Conservation (phyloP, 2,797 vertebrate genomes). For the Aulostomus chinensis region DNA sequence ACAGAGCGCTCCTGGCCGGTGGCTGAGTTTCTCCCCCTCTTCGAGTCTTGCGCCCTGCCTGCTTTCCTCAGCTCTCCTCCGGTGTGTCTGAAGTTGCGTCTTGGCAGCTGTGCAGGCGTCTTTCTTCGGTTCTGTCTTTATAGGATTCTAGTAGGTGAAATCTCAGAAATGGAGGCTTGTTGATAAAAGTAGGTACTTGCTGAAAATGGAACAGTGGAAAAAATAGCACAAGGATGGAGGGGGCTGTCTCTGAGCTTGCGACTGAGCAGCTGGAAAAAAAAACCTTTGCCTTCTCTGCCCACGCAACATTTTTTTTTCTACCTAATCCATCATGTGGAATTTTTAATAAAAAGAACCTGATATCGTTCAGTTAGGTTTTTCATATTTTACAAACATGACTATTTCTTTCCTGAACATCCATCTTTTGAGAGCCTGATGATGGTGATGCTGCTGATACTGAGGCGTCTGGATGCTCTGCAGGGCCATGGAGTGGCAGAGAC, state of each 20-base stretch:
- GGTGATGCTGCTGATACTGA: too few relatives aligned
- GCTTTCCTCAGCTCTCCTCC: too few relatives aligned
- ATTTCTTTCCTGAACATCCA: too few relatives aligned
- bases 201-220: slow-evolving; percentile 8
- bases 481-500: too few relatives aligned
- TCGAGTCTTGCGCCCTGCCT: too few relatives aligned
- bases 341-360: background rate
- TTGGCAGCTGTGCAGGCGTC: background rate
- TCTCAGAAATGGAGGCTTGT: background rate
- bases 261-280: background rate
- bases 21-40: too few relatives aligned
- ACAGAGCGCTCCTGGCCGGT: too few relatives aligned
- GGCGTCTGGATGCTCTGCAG: too few relatives aligned
- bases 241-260: background rate
- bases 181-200: slow-evolving; percentile 13
- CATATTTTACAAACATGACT: too few relatives aligned
- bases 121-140: background rate
- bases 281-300: background rate
- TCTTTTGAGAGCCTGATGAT: too few relatives aligned
- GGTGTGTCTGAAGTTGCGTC: background rate
- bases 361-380: background rate
- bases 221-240: background rate
- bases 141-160: slow-evolving; percentile 1
- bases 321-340: background rate
- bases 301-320: background rate